A percentile compares a stretch with the other conserved stretches of the same genome.
These are phyloP conservation scores for Spodoptera frugiperda DNA, from an alignment of 1,140 invertebrate species.

Conservation along the genomic window DNA sequence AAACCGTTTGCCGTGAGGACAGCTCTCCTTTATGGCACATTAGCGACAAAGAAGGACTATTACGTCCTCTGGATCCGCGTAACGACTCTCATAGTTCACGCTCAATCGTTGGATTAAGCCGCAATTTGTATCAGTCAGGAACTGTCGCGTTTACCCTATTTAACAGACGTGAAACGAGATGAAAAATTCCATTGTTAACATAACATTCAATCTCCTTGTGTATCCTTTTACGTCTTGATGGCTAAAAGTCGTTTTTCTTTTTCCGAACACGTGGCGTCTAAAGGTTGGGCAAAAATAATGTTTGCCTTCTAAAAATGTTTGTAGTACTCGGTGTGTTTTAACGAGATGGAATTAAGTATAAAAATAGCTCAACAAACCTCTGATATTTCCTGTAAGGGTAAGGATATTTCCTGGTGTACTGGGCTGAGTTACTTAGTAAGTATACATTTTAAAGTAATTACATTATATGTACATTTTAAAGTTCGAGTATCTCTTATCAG, in stretches of 20 bases:
- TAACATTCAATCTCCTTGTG: conserved; percentile 45
- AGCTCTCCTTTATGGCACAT: conserved; percentile 63
- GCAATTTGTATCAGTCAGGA: conserved; percentile 70
- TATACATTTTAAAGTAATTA: too few species aligned
- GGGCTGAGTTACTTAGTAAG: too few species aligned
- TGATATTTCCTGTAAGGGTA: too few species aligned
- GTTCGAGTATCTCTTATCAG: too few species aligned
- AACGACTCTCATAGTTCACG: conserved; percentile 74
- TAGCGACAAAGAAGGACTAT: conserved; percentile 72
- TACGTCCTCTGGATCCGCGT: conserved; percentile 61
- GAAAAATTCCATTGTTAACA: conserved; percentile 54
- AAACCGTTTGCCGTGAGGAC: conserved; percentile 55
- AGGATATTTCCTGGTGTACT: too few species aligned
- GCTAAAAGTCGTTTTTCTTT: not conserved
- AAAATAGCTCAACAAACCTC: too few species aligned
- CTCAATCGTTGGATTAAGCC: conserved; percentile 72
- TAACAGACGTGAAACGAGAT: conserved; percentile 52
- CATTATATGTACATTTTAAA: too few species aligned
- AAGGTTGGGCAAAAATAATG: not conserved
- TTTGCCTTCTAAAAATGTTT: too few species aligned
- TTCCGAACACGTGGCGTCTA: not conserved
- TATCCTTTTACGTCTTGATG: conserved; percentile 12
- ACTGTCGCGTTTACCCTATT: conserved; percentile 62
- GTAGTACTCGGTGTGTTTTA: too few species aligned
- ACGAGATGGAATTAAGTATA: too few species aligned